These are phyloP conservation scores for Cyanistes caeruleus DNA, from an alignment of 2,113 vertebrate species.

Conservation along the genomic window DNA sequence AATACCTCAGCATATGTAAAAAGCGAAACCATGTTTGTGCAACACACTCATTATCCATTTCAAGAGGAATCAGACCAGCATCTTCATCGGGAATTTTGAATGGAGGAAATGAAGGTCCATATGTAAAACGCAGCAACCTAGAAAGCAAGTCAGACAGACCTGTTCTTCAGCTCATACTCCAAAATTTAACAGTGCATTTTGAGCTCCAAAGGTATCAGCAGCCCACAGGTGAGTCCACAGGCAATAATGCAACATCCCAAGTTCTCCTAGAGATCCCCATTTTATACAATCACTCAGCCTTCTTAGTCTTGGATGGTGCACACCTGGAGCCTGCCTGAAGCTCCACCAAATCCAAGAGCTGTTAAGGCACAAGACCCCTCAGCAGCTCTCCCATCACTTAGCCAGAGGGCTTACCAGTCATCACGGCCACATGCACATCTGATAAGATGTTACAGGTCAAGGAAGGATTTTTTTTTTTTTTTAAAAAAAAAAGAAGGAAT, in stretches of 20 bases:
- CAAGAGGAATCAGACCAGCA: slow-evolving; percentile 88
- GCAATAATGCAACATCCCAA: neutral
- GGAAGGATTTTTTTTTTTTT: too few species aligned
- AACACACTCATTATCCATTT: slow-evolving; percentile 95
- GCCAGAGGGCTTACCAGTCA: neutral
- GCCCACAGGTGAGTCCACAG: neutral
- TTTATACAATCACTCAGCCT: neutral
- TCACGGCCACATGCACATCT: neutral
- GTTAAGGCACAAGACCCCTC: neutral
- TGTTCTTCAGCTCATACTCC: neutral
- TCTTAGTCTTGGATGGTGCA: neutral
- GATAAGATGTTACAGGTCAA: neutral
- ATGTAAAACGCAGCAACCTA: slow-evolving; percentile 90
- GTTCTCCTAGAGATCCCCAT: neutral
- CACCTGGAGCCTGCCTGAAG: neutral
- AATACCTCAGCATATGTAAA: slow-evolving; percentile 95
- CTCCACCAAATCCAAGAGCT: neutral
- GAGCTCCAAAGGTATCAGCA: neutral
- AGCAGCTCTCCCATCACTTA: neutral
- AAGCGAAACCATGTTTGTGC: slow-evolving; percentile 97
- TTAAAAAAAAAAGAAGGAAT: neutral
- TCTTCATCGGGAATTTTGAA: slow-evolving; percentile 97
- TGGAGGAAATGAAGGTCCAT: slow-evolving; percentile 91
- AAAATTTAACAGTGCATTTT: neutral
- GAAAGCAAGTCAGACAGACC: slow-evolving; percentile 5